A percentile compares a stretch with the other conserved stretches of the same genome.
Conservation (phyloP, 2,113 vertebrate genomes). For the Scomber scombrus region DNA sequence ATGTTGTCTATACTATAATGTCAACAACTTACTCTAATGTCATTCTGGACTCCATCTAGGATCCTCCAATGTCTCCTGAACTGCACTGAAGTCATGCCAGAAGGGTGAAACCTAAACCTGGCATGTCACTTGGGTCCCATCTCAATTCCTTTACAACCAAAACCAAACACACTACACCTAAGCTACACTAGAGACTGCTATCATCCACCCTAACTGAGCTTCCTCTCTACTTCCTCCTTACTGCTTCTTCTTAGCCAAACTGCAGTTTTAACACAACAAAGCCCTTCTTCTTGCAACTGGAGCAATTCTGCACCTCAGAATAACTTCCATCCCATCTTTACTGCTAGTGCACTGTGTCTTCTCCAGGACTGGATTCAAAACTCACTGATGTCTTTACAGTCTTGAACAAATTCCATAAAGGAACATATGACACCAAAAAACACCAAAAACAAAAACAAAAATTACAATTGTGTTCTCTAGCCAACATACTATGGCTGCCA, state of each 20-base stretch:
- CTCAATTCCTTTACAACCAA: too few relatives aligned
- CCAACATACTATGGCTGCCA: too few relatives aligned
- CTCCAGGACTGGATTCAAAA: constrained; percentile 17
- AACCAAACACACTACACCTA: neutral
- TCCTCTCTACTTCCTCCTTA: neutral
- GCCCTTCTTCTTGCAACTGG: neutral
- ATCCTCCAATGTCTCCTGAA: too few relatives aligned
- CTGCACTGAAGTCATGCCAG: neutral
- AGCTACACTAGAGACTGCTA: neutral
- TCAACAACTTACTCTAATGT: too few relatives aligned
- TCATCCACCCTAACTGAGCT: too few relatives aligned
- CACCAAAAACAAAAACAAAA: too few relatives aligned
- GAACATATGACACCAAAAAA: too few relatives aligned
- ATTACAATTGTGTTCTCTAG: too few relatives aligned
- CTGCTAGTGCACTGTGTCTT: constrained; percentile 22
- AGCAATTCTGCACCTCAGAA: neutral
- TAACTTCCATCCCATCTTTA: constrained; percentile 22
- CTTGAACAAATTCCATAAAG: neutral
- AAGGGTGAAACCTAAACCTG: neutral
- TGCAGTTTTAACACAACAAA: constrained; percentile 10
- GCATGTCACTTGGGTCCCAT: too few relatives aligned
- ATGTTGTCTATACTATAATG: too few relatives aligned
- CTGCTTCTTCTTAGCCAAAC: neutral
- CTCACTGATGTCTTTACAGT: constrained; percentile 7
- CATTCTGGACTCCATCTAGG: too few relatives aligned